Evolutionary conservation across 1,140 invertebrate species (phyloP), one percentile per base, ranked within the genome.

Genomic region (Neodiprion fabricii): DNA sequence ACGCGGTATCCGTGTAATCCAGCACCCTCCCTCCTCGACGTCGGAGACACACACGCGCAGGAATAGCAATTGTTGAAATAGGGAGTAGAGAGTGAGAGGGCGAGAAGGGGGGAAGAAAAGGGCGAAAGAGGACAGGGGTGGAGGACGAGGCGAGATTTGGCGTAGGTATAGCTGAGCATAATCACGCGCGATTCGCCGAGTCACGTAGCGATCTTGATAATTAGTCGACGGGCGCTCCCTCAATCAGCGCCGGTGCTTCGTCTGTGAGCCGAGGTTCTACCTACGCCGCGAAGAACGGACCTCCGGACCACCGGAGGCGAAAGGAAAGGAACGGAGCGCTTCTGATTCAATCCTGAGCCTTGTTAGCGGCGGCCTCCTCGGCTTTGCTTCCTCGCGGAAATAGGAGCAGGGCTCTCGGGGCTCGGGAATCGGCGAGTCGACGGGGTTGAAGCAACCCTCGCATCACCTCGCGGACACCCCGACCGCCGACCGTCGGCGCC

Each of bases 311-410:
- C 53, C 53, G 9, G 53, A 14, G 53, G 11, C 53, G 53, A 17
- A 40, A 40, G 11, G 53, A 61, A 61, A 11, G 40, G 14, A 23
- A 69, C 67, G 67, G 4, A 69, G 23, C 21, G 21, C 12, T 47
- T 14, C 40, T 23, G 67, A 69, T 69, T 69, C 67, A 69, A 69
- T 69, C 67, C 21, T 23, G 67, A 23, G 21, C 67, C 67, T 69
- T 69, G 67, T 69, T 69, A 69, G 67, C 17, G 67, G 21, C 67
- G 21, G 67, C 40, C 21, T 65, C 28, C 28, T 61, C 53, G 53
- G 53, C 53, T 61, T 61, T 61, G 53, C 53, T 61, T 61, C 53
- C 53, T 61, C n/a, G 11, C 53, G 4, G n/a, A 61, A 61, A 61
- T 61, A 61, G n/a, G 28, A 40, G 28, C 28, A 2, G 7, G 7